phyloP scores from a whole-genome alignment of 2,113 vertebrate genomes.

The Anarhynchus alexandrinus region DNA sequence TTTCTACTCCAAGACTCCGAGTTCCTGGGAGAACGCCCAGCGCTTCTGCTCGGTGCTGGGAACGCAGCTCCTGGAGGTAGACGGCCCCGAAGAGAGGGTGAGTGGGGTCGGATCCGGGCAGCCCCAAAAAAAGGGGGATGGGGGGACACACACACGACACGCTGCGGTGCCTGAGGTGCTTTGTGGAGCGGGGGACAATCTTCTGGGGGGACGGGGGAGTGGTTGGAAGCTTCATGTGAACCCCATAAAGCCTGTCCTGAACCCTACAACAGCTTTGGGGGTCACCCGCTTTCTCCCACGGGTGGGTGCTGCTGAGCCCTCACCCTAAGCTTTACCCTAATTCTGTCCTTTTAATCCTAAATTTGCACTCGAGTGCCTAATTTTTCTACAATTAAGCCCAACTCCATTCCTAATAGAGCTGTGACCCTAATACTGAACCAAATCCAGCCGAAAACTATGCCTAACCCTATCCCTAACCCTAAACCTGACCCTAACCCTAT shows the following conservation, averaged over 20 bases:
- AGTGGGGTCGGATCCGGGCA: neutral
- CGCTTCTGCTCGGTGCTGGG: neutral
- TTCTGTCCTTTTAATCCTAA: neutral
- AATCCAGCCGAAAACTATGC: neutral
- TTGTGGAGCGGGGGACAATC: neutral
- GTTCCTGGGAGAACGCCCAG: neutral
- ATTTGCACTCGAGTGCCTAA: neutral
- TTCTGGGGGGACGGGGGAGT: neutral
- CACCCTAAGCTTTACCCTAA: neutral
- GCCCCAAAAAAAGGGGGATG: no score
- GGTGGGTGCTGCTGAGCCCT: no score
- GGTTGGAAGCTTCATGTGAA: neutral
- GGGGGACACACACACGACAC: no score
- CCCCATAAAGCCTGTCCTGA: neutral
- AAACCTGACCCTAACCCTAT: neutral
- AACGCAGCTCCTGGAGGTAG: neutral
- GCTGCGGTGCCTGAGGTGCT: neutral
- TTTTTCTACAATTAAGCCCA: neutral
- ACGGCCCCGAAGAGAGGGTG: neutral
- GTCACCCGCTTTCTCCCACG: neutral
- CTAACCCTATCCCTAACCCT: neutral
- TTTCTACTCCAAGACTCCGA: neutral
- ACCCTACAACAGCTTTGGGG: neutral
- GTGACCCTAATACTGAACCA: no score
- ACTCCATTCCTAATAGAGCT: neutral